These are phyloP conservation scores for Eulimnadia texana DNA, from an alignment of 1,140 invertebrate genomes.

Conservation along the genomic window DNA sequence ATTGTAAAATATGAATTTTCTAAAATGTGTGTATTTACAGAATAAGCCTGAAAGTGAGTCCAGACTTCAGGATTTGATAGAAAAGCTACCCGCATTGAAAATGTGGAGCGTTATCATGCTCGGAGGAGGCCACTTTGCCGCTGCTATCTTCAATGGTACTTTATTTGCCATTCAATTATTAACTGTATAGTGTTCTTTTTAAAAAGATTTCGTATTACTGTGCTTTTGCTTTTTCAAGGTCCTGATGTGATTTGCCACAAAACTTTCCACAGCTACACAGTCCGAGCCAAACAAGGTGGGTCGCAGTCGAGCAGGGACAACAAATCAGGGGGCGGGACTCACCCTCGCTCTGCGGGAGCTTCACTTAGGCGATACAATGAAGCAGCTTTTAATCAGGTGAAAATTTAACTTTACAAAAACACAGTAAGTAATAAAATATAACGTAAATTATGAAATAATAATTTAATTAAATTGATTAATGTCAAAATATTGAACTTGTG, in stretches of 20 bases:
- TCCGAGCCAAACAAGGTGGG: constrained; percentile 66
- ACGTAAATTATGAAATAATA: too few species aligned
- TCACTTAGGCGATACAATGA: constrained; percentile 58
- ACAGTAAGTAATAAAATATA: too few species aligned
- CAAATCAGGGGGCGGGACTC: constrained; percentile 39
- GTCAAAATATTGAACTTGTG: too few species aligned
- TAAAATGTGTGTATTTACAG: too few species aligned
- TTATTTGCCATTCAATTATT: too few species aligned
- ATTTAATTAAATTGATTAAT: too few species aligned
- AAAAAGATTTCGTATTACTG: constrained; percentile 15
- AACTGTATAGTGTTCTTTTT: too few species aligned
- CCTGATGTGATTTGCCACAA: constrained; percentile 53
- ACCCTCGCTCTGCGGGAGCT: constrained; percentile 64
- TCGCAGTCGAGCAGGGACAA: constrained; percentile 53
- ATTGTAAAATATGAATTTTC: constrained; percentile 13
- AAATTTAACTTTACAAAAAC: too few species aligned
- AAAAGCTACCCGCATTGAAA: constrained; percentile 26
- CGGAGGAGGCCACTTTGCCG: constrained; percentile 74
- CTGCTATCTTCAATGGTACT: constrained; percentile 59
- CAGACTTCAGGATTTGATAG: constrained; percentile 32
- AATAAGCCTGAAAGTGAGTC: constrained; percentile 31
- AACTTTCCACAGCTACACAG: constrained; percentile 75
- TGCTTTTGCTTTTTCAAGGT: too few species aligned
- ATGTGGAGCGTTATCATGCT: constrained; percentile 63
- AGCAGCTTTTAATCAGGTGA: constrained; percentile 45